Evolutionary conservation across 2,113 vertebrate species (phyloP).

Genomic region (Formicarius rufipectus): DNA sequence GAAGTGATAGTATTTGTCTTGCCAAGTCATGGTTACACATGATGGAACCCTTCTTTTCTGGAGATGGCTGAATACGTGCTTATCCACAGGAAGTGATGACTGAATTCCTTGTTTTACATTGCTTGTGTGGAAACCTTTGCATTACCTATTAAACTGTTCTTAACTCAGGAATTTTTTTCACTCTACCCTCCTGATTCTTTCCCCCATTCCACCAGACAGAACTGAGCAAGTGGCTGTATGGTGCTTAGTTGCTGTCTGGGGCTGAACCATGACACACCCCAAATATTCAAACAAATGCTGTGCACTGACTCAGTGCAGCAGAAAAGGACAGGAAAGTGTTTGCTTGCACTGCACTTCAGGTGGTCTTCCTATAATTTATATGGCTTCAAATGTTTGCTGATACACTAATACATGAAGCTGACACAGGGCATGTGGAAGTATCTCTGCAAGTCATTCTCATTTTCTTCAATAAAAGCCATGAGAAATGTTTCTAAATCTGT

Average conservation of each 20-base stretch:
- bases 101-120: background rate
- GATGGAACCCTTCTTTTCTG: background rate
- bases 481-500: background rate
- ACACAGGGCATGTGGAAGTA: background rate
- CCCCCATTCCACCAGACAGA: background rate
- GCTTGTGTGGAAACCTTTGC: background rate
- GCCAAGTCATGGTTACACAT: background rate
- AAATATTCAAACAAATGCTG: background rate
- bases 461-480: background rate
- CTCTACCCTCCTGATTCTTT: background rate
- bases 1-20: background rate
- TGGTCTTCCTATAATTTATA: fast-evolving
- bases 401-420: background rate
- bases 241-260: background rate
- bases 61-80: background rate
- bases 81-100: fast-evolving
- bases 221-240: background rate
- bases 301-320: background rate
- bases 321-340: background rate
- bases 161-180: background rate
- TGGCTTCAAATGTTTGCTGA: background rate
- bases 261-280: background rate
- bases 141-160: background rate
- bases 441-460: fast-evolving
- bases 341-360: background rate